These are phyloP conservation scores for Calephelis virginiensis DNA, from an alignment of 1,140 invertebrate genomes.

Conservation along the genomic window DNA sequence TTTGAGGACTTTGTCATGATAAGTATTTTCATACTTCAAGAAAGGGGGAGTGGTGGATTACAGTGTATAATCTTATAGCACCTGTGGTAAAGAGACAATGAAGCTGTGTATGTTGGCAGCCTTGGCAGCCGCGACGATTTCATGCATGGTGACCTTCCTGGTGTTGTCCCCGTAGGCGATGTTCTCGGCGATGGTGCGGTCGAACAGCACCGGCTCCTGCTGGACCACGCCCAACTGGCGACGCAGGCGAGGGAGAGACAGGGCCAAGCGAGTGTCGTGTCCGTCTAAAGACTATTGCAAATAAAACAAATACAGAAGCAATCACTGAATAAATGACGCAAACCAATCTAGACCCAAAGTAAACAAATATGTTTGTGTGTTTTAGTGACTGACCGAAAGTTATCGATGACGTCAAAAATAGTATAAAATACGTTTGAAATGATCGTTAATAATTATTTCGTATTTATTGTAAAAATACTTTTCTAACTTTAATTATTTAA, in stretches of 20 bases:
- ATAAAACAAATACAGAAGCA: neutral
- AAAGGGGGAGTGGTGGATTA: no score
- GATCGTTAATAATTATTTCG: no score
- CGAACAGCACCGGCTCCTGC: conserved; percentile 88
- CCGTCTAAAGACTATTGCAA: conserved; percentile 52
- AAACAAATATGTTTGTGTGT: neutral
- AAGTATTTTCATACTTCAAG: no score
- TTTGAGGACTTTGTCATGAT: no score
- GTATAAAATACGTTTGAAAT: no score
- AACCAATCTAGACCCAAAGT: no score
- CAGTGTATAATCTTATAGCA: conserved; percentile 45
- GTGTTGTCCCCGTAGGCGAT: conserved; percentile 86
- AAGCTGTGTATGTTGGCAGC: conserved; percentile 91
- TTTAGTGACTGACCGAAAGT: neutral
- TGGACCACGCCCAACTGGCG: conserved; percentile 85
- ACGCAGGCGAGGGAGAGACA: conserved; percentile 78
- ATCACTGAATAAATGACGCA: no score
- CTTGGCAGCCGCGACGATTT: conserved; percentile 83
- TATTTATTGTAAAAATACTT: no score
- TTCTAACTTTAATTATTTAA: no score
- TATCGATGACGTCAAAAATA: no score
- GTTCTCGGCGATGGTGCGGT: conserved; percentile 85
- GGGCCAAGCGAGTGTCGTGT: conserved; percentile 64
- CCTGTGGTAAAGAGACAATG: conserved; percentile 86
- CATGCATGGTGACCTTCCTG: conserved; percentile 75